Conservation (phyloP, 2,797 vertebrate species). For the Neomorphus geoffroyi region DNA sequence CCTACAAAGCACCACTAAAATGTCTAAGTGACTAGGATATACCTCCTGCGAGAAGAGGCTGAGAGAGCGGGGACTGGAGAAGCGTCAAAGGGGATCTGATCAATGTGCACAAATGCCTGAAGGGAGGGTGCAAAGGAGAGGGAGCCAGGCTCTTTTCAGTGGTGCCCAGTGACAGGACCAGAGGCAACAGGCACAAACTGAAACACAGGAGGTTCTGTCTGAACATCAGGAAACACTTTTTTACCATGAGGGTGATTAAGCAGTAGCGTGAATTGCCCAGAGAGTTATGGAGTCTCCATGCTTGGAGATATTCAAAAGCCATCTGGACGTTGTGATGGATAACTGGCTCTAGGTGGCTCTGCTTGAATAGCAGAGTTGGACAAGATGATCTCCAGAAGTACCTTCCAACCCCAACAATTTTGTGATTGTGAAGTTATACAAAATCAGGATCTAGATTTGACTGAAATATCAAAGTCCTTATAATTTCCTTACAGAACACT, state of each 20-base stretch:
- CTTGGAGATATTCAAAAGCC: neutral
- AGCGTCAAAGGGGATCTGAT: neutral
- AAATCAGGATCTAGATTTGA: neutral
- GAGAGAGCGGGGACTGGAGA: neutral
- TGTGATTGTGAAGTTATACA: neutral
- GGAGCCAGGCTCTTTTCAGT: too few relatives aligned
- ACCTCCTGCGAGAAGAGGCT: neutral
- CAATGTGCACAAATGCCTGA: neutral
- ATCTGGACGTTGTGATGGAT: neutral
- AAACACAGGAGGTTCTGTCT: neutral
- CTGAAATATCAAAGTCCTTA: neutral
- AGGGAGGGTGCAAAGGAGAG: neutral
- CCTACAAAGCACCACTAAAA: neutral
- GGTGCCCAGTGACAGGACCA: neutral
- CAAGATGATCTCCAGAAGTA: neutral
- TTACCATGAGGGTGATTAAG: neutral
- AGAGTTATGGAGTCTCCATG: neutral
- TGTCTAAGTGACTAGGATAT: neutral
- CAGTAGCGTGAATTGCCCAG: neutral
- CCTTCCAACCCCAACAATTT: neutral
- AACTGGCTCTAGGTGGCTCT: neutral
- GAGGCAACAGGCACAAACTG: neutral
- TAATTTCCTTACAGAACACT: neutral
- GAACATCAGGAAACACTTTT: neutral
- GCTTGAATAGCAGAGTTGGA: neutral